Evolutionary conservation across 2,888 invertebrate genomes (phyloP), one percentile per base, ranked within the genome.

Genomic region (Ceraclea dissimilis): DNA sequence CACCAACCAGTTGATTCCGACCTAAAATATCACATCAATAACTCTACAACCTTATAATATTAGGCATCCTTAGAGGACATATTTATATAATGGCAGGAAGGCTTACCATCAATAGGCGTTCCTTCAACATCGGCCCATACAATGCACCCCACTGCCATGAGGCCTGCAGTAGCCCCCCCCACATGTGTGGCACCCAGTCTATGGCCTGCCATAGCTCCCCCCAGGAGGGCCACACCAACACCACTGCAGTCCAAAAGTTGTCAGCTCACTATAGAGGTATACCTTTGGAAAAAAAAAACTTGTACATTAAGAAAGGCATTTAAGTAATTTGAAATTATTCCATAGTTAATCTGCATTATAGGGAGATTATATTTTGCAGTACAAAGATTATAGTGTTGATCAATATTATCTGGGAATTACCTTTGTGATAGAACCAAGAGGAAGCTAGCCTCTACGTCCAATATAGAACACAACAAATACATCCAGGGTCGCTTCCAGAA

Each of bases 401-500:
- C n/a, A n/a, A n/a, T n/a, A n/a, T n/a, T n/a, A n/a, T n/a, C n/a
- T n/a, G n/a, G n/a, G n/a, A n/a, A n/a, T 22, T 49, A 49, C 11
- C 77, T 65, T 72, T 91, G 92, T 1, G 92, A 90, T 68, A 85
- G 82, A 16, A 90, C 88, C 59, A 92, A 79, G 60, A 92, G 74
- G 70, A 86, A 92, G 68, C 88, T 87, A 5, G 91, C 91, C 73
- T 91, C 89, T n/a, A 93, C 91, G 68, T 93, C 92, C 59, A 90
- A 79, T 51, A 85, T 71, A 26, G 90, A 88, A 13, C 92, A 79
- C 62, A 91, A 71, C 59, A 90, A 72, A 65, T 92, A 84, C 63
- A 89, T 81, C 86, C 88, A 90, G 67, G 85, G 88, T 69, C 86
- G 81, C 66, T 81, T 79, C 64, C 80, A 79, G 62, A 90, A 71